These are phyloP conservation scores for Pangasius larnaudii DNA, from an alignment of 2,797 vertebrate genomes.

Conservation along the genomic window DNA sequence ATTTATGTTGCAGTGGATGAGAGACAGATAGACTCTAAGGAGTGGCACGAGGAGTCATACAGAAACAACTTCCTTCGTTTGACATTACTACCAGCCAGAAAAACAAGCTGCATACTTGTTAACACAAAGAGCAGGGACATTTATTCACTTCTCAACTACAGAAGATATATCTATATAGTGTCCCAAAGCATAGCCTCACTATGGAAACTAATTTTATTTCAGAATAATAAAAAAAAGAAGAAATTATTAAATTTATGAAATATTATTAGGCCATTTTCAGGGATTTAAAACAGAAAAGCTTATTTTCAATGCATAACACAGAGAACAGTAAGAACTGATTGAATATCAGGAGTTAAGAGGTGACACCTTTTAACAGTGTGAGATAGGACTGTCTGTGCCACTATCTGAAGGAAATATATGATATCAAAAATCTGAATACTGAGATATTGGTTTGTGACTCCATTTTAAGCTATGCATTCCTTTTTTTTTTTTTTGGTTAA, in stretches of 20 bases:
- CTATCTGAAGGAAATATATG: background rate
- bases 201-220: background rate
- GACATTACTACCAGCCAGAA: constrained; percentile 58
- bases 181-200: background rate
- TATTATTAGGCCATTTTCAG: background rate
- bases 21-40: constrained; percentile 71
- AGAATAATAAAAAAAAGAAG: too few relatives aligned
- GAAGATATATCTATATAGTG: background rate
- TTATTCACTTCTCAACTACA: background rate
- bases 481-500: background rate
- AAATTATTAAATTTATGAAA: background rate
- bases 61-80: constrained; percentile 74
- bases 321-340: background rate
- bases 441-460: background rate
- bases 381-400: background rate
- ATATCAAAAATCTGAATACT: background rate
- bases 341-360: background rate
- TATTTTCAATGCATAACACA: background rate
- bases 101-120: constrained; percentile 64
- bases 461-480: background rate
- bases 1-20: constrained; percentile 69
- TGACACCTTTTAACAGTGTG: background rate
- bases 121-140: constrained; percentile 64
- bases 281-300: background rate
- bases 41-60: constrained; percentile 70